Base-by-base conservation (phyloP, 2,888 invertebrate genomes). In the Agrochola lychnidis region DNA sequence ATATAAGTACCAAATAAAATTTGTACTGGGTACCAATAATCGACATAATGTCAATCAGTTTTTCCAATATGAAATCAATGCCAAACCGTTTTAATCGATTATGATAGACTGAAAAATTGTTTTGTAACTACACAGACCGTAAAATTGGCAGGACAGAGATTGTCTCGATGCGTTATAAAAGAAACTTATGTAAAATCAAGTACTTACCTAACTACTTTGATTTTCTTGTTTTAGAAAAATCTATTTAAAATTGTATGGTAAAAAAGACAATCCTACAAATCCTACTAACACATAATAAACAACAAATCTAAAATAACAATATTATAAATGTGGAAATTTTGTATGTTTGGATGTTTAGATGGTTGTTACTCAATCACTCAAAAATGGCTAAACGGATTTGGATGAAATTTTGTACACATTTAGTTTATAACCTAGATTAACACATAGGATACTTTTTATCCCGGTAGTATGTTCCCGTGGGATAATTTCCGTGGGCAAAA, bases 71-170 rank as follows among this genome's bases (percentile, higher is more conserved):
- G 10, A 59, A 66, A 14, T 30, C 48, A 76, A 63, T 64, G 12
- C 2, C 16, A 56, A 19, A 73, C 62, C 67, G 40, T 62, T 79
- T 59, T 30, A 83, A 78, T 78, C 63, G 59, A 79, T 79, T 82
- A 68, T 25, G 53, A 63, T 30, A 14, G 57, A 45, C 22, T 72
- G 67, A 59, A 63, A 70, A 82, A 36, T 72, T 57, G 82, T 81
- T 76, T 81, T 69, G 36, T 57, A 68, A 75, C 67, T 10, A 30
- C 51, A 56, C 6, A 45, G 76, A 76, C 77, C 78, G 57, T 63
- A 22, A 76, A 70, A 82, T 82, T 76, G 25, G 30, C 25, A 36
- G n/a, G 45, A 76, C 22, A 48, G 36, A 62, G 76, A 63, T 48
- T 76, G 81, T 76, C 22, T 73, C 25, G 40, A 51, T 48, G 45